Evolutionary conservation across 2,113 vertebrate genomes (phyloP), one percentile per base, ranked within the genome.

Genomic region (Semicossyphus pulcher): DNA sequence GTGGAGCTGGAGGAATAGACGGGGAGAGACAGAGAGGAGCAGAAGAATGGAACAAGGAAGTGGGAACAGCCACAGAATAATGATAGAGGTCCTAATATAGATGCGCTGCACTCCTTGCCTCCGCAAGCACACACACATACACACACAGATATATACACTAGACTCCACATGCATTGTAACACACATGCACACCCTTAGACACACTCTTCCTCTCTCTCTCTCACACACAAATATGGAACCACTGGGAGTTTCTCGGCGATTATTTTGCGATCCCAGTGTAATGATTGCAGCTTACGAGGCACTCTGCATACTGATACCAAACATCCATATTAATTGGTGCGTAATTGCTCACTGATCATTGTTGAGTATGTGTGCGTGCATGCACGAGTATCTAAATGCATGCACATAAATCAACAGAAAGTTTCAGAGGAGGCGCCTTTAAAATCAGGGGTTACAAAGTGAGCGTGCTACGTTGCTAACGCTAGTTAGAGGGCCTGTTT

Each of bases 241-340:
- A 68, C 36, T 4, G 80, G 78, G 78, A 84, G 72, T 75, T 74
- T 85, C 61, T 48, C 9, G 53, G 64, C 60, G 81, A 85, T 88
- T 89, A 80, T 85, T 82, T 77, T 67, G 78, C 72, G 85, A 90
- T 87, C 83, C 81, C 63, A 2, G 16, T 69, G 69, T 90, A 76
- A 90, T 89, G 83, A 89, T 78, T 54, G 72, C 62, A 62, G 80
- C 76, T 84, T 72, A 74, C 76, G 48, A 70, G 76, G 32, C 64
- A 36, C 80, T 84, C 29, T 77, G 86, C 86, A 82, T 86, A 68
- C 81, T 79, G 76, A 81, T 79, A 76, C 62, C 51, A 69, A 67
- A 49, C 77, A 74, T 71, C 77, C 79, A 74, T 81, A 62, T 81
- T 88, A 84, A 91, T 85, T 70, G 71, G 37, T 36, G 52, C 60